Base-by-base conservation (phyloP, 2,113 vertebrate species). In the Ancistrus triradiatus region DNA sequence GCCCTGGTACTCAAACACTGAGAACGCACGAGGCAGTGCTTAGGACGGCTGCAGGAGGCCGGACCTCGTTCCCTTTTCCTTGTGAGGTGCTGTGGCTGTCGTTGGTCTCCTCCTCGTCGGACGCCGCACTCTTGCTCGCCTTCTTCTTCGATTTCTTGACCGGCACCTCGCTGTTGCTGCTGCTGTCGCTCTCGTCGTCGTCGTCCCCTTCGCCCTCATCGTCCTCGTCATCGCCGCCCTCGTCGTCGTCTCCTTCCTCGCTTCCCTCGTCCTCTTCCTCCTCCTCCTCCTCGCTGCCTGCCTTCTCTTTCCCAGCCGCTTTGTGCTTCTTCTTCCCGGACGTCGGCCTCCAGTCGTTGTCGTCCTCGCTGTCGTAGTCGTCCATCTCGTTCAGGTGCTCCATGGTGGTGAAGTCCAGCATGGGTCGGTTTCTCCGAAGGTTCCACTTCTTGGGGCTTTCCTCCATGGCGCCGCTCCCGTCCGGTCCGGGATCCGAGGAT, bases 281-380 rank as follows among this genome's bases (percentile, higher is more conserved):
- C 18, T 88, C 90, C 0, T 88, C 92, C 69, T 88, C 93, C 14
- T 87, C 91, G 46, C 92, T 92, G 0, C 86, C 85, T 5, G 85
- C 90, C 21, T 91, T 92, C 73, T 91, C 95, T 6, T 85, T 90
- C 31, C 90, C 59, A 0, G 84, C 77, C 0, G 86, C 76, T 75
- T 92, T 93, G 38, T 90, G 81, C 66, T 92, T 97, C 68, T 80
- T 95, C 80, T 92, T 95, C 8, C 78, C 93, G 2, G 86, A 87
- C 2, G 91, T 83, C 3, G 96, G 96, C 17, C 94, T 86, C 96
- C 96, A 99, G 74, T 99, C 96, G 15, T 98, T 99, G 74, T 99
- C 96, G 31, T 99, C 96, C 72, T 98, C 96, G 4, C 95, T 98
- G 40, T 99, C 96, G 7, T 99, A 99, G 80, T 99, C 95, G 66